Evolutionary conservation across 2,888 invertebrate species (phyloP).

Genomic region (Callyntrura sp.): DNA sequence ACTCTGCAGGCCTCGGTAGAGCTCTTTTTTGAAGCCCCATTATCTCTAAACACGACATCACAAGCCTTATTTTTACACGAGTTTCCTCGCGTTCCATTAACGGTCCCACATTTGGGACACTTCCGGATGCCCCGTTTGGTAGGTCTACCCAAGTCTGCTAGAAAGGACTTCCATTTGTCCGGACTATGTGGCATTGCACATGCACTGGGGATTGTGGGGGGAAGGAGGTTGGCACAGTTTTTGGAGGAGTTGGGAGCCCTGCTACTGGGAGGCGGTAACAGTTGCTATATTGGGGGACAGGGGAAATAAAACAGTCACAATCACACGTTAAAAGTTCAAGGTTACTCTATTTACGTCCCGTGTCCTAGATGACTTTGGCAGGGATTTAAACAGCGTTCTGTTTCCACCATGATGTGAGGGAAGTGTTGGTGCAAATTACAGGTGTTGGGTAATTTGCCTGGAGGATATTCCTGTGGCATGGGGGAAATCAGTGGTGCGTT

Average conservation of each 20-base stretch:
- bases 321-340: not conserved
- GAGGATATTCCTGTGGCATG: not conserved
- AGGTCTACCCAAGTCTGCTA: constrained; percentile 88
- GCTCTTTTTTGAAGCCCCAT: constrained; percentile 86
- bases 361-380: constrained; percentile 2
- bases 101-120: constrained; percentile 91
- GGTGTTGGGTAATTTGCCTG: not conserved
- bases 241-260: too few species aligned
- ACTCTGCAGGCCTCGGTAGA: constrained; percentile 89
- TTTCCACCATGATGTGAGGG: not conserved
- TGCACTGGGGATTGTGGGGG: too few species aligned
- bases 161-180: constrained; percentile 84
- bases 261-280: too few species aligned
- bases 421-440: not conserved
- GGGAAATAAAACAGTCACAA: too few species aligned
- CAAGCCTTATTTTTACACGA: constrained; percentile 91
- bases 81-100: constrained; percentile 90
- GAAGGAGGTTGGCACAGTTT: too few species aligned
- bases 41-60: constrained; percentile 89
- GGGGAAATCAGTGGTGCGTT: not conserved
- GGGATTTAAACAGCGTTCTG: not conserved
- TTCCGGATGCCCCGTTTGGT: constrained; percentile 90
- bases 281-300: not conserved
- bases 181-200: constrained; percentile 76
- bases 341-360: not conserved